Evolutionary conservation across 2,797 vertebrate species (phyloP), one percentile per base, ranked within the genome.

Genomic region (Poliocrania exsul): DNA sequence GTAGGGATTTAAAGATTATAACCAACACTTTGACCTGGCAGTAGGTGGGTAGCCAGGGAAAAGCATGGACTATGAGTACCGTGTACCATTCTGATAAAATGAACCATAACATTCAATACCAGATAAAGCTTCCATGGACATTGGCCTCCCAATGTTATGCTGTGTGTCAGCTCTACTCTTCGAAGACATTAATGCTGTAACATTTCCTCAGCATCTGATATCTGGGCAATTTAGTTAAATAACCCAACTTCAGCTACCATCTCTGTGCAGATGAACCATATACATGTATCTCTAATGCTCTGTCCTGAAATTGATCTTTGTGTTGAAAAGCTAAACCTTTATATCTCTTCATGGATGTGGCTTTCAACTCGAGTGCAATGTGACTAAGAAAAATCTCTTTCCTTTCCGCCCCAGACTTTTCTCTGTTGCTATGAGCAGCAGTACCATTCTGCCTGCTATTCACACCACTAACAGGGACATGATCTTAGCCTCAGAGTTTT

Each of bases 1-100:
- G 53, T 86, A 88, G 90, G 93, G 91, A 83, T 95, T 96, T 96
- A 88, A 92, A 95, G 94, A 93, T 93, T 94, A 95, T 88, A 94
- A 93, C 88, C 91, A 95, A 83, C 84, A 91, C 40, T 94, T 95
- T 94, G 85, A 94, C 90, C 95, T 75, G 73, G 77, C 56, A 66
- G 73, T 60, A 87, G 81, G 92, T 73, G 66, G 71, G 60, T 66
- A 94, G 75, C 57, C 42, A 81, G 42, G 35, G 62, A 92, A 94
- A 88, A 93, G 58, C 70, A 77, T 2, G 4, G 70, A 62, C 77
- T 85, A 35, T 0, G 42, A 86, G 53, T 44, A 51, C 46, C 70
- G 40, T 67, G 65, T 42, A 77, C 71, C 79, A 87, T 89, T 93
- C 88, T 92, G 84, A 91, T 91, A 93, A 96, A 94, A 96, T 89